A percentile compares a stretch with the other conserved stretches of the same genome.
phyloP scores from a whole-genome alignment of 2,113 vertebrate species.

The Pipa parva region DNA sequence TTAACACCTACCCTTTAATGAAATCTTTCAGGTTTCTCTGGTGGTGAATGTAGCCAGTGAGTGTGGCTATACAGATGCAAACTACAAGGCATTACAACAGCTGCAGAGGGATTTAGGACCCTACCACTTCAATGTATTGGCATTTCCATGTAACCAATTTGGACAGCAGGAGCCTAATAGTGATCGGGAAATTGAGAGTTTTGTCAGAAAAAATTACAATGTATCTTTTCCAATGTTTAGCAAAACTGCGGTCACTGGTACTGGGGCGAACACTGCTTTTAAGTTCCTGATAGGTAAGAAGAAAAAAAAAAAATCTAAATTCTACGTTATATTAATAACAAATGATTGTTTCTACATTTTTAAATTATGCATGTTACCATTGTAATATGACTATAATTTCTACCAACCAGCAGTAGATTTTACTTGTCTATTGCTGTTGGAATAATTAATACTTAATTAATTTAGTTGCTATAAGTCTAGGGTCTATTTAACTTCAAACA shows the following conservation, averaged over 20 bases:
- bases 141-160: conserved; percentile 97
- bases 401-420: too few species aligned
- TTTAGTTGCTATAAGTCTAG: too few species aligned
- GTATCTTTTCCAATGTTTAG: conserved; percentile 94
- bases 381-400: too few species aligned
- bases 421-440: too few species aligned
- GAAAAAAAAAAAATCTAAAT: not conserved
- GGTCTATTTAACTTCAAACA: too few species aligned
- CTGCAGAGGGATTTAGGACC: conserved; percentile 87
- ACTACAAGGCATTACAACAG: conserved; percentile 87
- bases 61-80: conserved; percentile 87
- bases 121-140: conserved; percentile 90
- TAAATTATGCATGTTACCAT: too few species aligned
- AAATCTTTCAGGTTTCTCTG: conserved; percentile 74
- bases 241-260: conserved; percentile 79
- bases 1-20: conserved; percentile 21
- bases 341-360: too few species aligned
- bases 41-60: conserved; percentile 95
- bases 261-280: conserved; percentile 82
- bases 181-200: conserved; percentile 89
- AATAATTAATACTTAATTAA: too few species aligned
- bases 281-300: conserved; percentile 82
- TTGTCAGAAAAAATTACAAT: conserved; percentile 77
- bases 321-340: too few species aligned
- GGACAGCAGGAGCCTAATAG: conserved; percentile 92